Percentiles rank a stretch among this genome's conserved stretches.
These are phyloP conservation scores for Chiloscyllium punctatum DNA, from an alignment of 2,797 vertebrate genomes.

Conservation along the genomic window DNA sequence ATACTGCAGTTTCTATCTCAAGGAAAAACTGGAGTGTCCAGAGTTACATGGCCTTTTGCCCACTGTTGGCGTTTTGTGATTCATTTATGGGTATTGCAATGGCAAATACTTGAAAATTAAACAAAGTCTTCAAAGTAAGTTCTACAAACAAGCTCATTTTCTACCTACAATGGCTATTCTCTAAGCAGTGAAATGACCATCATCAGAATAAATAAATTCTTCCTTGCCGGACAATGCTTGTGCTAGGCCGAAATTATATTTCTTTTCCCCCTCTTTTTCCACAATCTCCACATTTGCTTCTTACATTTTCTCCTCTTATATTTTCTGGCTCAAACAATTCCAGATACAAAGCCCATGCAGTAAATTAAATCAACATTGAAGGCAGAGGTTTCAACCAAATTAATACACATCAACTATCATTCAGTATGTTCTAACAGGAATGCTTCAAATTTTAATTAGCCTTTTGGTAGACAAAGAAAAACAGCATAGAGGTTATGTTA, in stretches of 20 bases:
- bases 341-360: background rate
- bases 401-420: background rate
- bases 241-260: background rate
- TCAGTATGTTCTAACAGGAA: background rate
- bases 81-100: background rate
- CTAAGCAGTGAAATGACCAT: background rate
- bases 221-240: background rate
- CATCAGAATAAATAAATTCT: background rate
- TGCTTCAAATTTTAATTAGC: background rate
- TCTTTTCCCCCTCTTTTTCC: background rate
- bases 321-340: background rate
- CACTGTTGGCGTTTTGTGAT: background rate
- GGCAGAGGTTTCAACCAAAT: background rate
- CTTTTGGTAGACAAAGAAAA: background rate
- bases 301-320: background rate
- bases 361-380: background rate
- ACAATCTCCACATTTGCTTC: background rate
- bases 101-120: background rate
- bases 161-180: background rate
- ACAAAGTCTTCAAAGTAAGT: background rate
- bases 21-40: background rate
- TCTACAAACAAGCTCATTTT: background rate
- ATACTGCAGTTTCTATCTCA: background rate
- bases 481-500: background rate
- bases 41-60: background rate